Evolutionary conservation across 1,140 invertebrate genomes (phyloP).

Genomic region (Rhopalosiphum padi): DNA sequence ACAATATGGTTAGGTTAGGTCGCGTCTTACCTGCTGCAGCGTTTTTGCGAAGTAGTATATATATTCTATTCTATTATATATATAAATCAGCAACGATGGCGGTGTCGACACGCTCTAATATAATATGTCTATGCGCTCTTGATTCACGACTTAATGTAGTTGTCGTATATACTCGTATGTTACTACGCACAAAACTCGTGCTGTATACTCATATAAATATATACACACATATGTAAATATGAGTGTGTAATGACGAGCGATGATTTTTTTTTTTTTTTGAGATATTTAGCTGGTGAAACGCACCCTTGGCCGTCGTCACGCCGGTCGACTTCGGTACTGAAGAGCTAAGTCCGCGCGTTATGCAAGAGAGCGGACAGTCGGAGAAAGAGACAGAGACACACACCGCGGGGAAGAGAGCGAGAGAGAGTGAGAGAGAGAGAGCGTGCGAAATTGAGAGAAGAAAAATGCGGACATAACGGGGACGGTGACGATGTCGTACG

Average conservation of each 20-base stretch:
- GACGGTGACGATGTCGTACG: not conserved
- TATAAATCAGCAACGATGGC: not conserved
- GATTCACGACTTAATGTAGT: not conserved
- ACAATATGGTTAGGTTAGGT: not conserved
- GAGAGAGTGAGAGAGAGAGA: not conserved
- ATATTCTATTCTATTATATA: not conserved
- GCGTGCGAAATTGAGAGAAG: not conserved
- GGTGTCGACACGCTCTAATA: not conserved
- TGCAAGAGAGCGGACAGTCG: not conserved
- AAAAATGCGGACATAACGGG: not conserved
- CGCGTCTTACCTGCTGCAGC: not conserved
- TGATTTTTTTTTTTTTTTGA: not conserved
- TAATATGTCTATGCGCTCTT: not conserved
- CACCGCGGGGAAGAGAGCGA: not conserved
- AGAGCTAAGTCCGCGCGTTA: not conserved
- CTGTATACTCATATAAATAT: not conserved
- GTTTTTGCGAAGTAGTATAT: not conserved
- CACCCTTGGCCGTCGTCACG: slow-evolving; percentile 23
- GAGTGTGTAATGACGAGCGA: not conserved
- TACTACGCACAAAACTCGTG: not conserved
- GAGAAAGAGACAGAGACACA: not conserved
- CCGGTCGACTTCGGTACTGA: slow-evolving; percentile 22
- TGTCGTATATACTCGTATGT: not conserved
- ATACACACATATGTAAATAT: not conserved
- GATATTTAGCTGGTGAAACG: not conserved